Conservation (phyloP, 2,888 invertebrate genomes). For the Drosophila macrospina region DNA sequence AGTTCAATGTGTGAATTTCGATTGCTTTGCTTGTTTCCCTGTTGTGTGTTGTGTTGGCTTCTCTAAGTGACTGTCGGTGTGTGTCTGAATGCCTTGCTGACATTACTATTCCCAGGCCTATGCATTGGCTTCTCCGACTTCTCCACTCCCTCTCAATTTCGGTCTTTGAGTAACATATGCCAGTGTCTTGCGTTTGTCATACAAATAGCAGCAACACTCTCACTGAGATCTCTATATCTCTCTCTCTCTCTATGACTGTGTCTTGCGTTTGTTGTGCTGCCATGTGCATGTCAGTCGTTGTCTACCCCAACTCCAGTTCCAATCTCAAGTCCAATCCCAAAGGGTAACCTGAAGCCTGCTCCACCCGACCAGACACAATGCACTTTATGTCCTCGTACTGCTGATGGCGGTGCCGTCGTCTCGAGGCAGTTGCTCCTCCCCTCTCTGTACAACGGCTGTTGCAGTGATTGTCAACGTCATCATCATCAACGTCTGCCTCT, state of each 20-base stretch:
- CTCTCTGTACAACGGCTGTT: slow-evolving; percentile 32
- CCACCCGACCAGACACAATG: slow-evolving; percentile 64
- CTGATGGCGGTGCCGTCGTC: slow-evolving; percentile 59
- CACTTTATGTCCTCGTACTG: slow-evolving; percentile 71
- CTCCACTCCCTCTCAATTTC: not conserved
- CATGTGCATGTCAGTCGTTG: slow-evolving; percentile 60
- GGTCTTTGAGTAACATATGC: slow-evolving; percentile 19
- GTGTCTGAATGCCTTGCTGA: slow-evolving; percentile 44
- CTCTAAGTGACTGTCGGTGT: slow-evolving; percentile 67
- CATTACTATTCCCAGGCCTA: slow-evolving; percentile 26
- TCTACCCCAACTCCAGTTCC: slow-evolving; percentile 39
- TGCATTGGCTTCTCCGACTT: not conserved
- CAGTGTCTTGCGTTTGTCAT: slow-evolving; percentile 57
- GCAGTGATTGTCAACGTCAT: slow-evolving; percentile 66
- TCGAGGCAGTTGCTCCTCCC: slow-evolving; percentile 46
- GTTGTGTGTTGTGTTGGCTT: slow-evolving; percentile 32
- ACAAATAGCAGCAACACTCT: slow-evolving; percentile 66
- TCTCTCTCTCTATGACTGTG: slow-evolving; percentile 5
- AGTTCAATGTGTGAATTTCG: slow-evolving; percentile 61
- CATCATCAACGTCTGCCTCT: slow-evolving; percentile 53
- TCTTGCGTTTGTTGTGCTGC: slow-evolving; percentile 28
- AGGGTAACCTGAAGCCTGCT: slow-evolving; percentile 56
- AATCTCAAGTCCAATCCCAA: slow-evolving; percentile 32
- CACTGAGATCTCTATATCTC: slow-evolving; percentile 33
- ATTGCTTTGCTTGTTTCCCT: slow-evolving; percentile 50